A percentile compares a stretch with the other conserved stretches of the same genome.
Conservation (phyloP, 1,140 invertebrate genomes). For the Philotrypesis tridentata region DNA sequence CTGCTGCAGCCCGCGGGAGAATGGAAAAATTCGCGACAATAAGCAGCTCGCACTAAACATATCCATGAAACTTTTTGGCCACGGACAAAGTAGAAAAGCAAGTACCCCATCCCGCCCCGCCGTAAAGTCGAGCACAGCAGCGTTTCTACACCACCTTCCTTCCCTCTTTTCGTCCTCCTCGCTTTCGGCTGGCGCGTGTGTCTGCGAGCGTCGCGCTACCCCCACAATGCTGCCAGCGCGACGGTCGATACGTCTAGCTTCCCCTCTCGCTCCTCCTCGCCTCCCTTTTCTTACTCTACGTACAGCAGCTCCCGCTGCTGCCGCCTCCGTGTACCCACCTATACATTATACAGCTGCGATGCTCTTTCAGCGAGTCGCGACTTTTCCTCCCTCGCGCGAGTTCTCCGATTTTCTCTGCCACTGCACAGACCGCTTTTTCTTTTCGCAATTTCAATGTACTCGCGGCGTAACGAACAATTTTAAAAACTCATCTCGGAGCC, state of each 20-base stretch:
- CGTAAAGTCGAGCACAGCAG: not conserved
- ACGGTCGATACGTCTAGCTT: slow-evolving; percentile 69
- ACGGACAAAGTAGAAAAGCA: not conserved
- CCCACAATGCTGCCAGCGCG: slow-evolving; percentile 56
- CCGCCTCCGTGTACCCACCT: slow-evolving; percentile 43
- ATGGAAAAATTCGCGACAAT: too few species aligned
- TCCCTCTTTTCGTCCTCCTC: not conserved
- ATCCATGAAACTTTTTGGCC: not conserved
- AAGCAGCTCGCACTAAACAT: not conserved
- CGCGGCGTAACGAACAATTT: not conserved
- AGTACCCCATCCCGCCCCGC: not conserved
- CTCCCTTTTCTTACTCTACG: slow-evolving; percentile 31
- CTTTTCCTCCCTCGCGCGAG: slow-evolving; percentile 39
- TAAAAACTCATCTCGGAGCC: not conserved
- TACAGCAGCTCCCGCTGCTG: slow-evolving; percentile 21
- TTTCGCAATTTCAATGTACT: not conserved
- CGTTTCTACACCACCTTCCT: not conserved
- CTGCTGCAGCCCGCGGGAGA: not conserved
- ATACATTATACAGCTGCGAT: too few species aligned
- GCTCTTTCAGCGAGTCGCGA: slow-evolving; percentile 33
- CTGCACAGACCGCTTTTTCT: too few species aligned
- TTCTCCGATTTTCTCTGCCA: not conserved
- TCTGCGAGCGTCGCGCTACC: slow-evolving; percentile 24
- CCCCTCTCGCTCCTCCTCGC: slow-evolving; percentile 51
- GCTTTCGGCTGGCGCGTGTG: slow-evolving; percentile 39